phyloP scores from a whole-genome alignment of 2,113 vertebrate species.

The Austrofundulus limnaeus region DNA sequence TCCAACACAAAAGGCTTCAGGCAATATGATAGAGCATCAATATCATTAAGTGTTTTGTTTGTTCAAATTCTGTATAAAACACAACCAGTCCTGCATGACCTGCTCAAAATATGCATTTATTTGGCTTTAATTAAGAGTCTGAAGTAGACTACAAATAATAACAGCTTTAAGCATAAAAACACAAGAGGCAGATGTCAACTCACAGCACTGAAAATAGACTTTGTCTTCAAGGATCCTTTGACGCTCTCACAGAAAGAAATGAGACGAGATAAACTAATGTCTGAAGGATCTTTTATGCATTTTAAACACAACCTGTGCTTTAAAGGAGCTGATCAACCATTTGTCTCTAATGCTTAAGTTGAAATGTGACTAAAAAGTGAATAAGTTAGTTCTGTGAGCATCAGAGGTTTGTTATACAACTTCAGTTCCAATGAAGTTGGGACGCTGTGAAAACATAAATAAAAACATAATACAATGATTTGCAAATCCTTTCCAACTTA shows the following conservation, averaged over 20 bases:
- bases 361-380: too few relatives aligned
- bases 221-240: background rate
- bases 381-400: too few relatives aligned
- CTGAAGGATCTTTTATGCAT: background rate
- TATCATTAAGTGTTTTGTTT: background rate
- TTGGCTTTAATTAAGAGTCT: constrained; percentile 26
- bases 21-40: too few relatives aligned
- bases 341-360: too few relatives aligned
- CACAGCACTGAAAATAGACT: background rate
- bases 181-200: background rate
- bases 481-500: too few relatives aligned
- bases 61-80: background rate
- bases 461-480: too few relatives aligned
- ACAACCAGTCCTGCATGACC: background rate
- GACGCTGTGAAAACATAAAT: too few relatives aligned
- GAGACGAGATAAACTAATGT: background rate
- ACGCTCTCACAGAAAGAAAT: background rate
- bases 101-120: background rate
- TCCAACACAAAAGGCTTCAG: too few relatives aligned
- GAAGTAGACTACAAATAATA: constrained; percentile 6
- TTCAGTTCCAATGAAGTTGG: too few relatives aligned
- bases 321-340: too few relatives aligned
- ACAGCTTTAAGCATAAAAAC: constrained; percentile 8
- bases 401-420: too few relatives aligned
- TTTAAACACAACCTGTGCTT: background rate